Conservation (phyloP, 2,888 invertebrate species). For the Hemicrepidius hirtus region DNA sequence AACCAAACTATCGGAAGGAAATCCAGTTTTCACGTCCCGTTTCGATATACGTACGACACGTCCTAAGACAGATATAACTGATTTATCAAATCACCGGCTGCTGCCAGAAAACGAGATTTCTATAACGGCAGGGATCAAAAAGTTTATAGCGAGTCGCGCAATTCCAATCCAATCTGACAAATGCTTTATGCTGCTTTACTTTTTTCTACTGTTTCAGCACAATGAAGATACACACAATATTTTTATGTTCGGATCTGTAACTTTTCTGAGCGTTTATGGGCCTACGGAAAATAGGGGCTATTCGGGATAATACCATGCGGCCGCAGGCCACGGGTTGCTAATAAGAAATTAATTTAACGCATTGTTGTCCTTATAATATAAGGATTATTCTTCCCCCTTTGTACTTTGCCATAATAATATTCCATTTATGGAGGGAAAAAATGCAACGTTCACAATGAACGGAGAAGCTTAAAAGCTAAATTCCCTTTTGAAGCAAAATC, state of each 20-base stretch:
- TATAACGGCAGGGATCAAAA: conserved; percentile 49
- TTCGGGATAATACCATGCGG: too few species aligned
- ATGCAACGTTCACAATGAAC: too few species aligned
- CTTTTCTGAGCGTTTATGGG: not conserved
- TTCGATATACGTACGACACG: conserved; percentile 34
- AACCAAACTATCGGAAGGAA: conserved; percentile 31
- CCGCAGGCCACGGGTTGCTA: too few species aligned
- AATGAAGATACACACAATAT: conserved; percentile 27
- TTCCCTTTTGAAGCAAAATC: not conserved
- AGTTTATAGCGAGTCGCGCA: conserved; percentile 49
- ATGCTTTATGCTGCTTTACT: conserved; percentile 49
- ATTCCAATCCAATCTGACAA: conserved; percentile 50
- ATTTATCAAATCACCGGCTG: conserved; percentile 51
- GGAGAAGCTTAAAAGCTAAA: not conserved
- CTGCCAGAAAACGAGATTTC: conserved; percentile 51
- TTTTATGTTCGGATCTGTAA: not conserved
- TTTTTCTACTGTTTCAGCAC: conserved; percentile 45
- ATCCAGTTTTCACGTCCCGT: conserved; percentile 34
- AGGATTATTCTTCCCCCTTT: too few species aligned
- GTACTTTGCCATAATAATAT: too few species aligned
- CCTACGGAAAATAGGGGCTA: too few species aligned
- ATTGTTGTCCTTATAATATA: too few species aligned
- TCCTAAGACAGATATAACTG: conserved; percentile 49
- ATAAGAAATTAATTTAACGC: too few species aligned
- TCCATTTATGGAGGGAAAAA: too few species aligned